These are phyloP conservation scores for Conus canariensis DNA, from an alignment of 2,888 invertebrate species.

Conservation along the genomic window DNA sequence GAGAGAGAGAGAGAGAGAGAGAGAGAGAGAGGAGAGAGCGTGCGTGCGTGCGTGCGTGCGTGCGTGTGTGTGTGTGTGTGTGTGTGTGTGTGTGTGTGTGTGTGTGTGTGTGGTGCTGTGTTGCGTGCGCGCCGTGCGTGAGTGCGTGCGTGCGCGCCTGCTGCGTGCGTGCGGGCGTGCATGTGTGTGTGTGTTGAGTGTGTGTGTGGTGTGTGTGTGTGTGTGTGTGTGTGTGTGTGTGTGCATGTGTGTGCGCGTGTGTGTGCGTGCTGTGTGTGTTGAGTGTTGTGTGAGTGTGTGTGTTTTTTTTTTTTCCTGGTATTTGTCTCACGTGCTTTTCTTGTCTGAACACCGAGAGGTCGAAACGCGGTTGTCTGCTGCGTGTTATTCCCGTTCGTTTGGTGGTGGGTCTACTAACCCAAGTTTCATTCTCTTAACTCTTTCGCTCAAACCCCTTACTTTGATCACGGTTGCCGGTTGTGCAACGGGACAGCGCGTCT, in stretches of 20 bases:
- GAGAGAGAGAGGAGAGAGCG: too few species aligned
- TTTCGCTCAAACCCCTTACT: too few species aligned
- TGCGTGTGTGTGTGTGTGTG: neutral
- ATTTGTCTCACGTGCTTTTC: too few species aligned
- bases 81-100: neutral
- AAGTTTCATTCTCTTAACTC: too few species aligned
- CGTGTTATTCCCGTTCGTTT: too few species aligned
- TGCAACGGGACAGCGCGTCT: too few species aligned
- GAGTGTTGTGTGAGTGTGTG: neutral
- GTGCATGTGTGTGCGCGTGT: neutral
- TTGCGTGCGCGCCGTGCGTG: neutral
- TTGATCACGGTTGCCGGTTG: too few species aligned
- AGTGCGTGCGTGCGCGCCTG: neutral
- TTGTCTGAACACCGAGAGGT: too few species aligned
- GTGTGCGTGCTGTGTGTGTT: neutral
- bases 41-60: neutral
- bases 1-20: too few species aligned
- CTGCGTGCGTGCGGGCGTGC: neutral
- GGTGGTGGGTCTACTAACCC: too few species aligned
- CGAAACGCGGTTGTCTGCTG: too few species aligned
- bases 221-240: neutral
- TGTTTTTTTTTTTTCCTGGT: neutral
- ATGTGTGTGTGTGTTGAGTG: constrained; percentile 4
- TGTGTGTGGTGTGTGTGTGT: constrained; percentile 5
- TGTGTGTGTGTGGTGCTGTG: neutral